Percentiles rank a stretch among this genome's conserved stretches.
phyloP scores from a whole-genome alignment of 2,888 invertebrate species.

The Lycaena phlaeas region DNA sequence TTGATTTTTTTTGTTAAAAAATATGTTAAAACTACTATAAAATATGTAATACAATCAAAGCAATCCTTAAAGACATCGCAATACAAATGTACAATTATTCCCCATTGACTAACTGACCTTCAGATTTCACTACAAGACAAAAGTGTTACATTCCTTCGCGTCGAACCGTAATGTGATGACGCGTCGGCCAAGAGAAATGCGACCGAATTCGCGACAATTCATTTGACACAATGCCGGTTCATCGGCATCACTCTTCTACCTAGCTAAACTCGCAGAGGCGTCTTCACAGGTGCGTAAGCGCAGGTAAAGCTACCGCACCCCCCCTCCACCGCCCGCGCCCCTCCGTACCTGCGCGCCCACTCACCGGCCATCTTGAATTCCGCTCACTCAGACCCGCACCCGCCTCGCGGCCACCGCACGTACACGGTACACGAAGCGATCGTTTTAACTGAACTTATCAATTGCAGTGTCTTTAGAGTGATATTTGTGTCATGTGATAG shows the following conservation, averaged over 20 bases:
- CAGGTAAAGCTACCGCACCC: conserved; percentile 38
- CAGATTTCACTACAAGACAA: conserved; percentile 56
- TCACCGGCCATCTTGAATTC: conserved; percentile 65
- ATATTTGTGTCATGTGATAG: conserved; percentile 62
- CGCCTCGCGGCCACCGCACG: conserved; percentile 58
- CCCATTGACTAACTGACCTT: conserved; percentile 47
- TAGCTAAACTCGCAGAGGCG: conserved; percentile 29
- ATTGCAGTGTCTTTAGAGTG: conserved; percentile 42
- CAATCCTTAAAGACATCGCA: no score
- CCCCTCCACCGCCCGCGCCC: conserved; percentile 21
- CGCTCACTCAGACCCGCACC: conserved; percentile 67
- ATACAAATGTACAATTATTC: no score
- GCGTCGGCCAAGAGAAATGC: conserved; percentile 54
- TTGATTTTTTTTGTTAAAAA: no score
- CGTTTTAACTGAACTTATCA: conserved; percentile 28
- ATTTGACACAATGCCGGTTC: conserved; percentile 68
- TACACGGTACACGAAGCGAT: conserved; percentile 34
- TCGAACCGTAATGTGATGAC: conserved; percentile 33
- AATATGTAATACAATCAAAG: no score
- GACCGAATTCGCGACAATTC: conserved; percentile 64
- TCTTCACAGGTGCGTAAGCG: conserved; percentile 63
- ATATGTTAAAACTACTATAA: no score
- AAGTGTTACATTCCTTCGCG: conserved; percentile 61
- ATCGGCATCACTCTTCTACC: conserved; percentile 39
- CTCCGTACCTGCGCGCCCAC: conserved; percentile 25